Base-by-base conservation (phyloP, 2,888 invertebrate genomes). In the Ichneumoninae sp. region DNA sequence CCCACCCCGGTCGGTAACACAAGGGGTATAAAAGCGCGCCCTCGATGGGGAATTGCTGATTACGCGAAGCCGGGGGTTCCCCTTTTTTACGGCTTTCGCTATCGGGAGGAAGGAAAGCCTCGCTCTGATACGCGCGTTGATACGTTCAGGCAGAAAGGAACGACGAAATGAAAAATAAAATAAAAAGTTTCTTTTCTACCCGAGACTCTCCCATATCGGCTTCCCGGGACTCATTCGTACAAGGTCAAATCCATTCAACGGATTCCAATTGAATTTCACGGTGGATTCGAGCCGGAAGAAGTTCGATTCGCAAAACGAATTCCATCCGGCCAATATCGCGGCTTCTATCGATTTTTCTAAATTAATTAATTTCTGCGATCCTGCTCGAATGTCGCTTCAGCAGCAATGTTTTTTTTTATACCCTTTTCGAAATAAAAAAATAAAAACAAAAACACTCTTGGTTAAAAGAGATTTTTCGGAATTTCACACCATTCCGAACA, bases 21-120 rank as follows among this genome's bases (percentile, higher is more conserved):
- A 69, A 69, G 75, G 83, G 83, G 77, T 81, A 77, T 85, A 86
- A 83, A 75, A 80, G 73, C 84, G 81, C 84, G 66, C 84, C 81
- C 81, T 81, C 83, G 83, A 78, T 69, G 80, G 84, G 70, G 85
- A 87, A 87, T 87, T 85, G 86, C 87, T 87, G 87, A 87, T 87
- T 87, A 87, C 85, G 85, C 73, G 77, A 63, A 70, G 16, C 52
- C 85, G 60, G 76, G 73, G 84, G 65, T 80, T n/a, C 33, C 76
- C 70, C 40, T 75, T 84, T 84, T 87, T 87, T 87, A 87, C 78
- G 82, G 69, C 83, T 85, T 80, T 83, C 71, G 69, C 68, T 63
- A 77, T n/a, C 22, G 73, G 63, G 19, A 68, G 63, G 63, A 70
- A 77, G 52, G 63, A 77, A 78, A 78, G 52, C 50, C 52, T 54